Evolutionary conservation across 2,888 invertebrate genomes (phyloP).

Genomic region (Lysandra coridon): DNA sequence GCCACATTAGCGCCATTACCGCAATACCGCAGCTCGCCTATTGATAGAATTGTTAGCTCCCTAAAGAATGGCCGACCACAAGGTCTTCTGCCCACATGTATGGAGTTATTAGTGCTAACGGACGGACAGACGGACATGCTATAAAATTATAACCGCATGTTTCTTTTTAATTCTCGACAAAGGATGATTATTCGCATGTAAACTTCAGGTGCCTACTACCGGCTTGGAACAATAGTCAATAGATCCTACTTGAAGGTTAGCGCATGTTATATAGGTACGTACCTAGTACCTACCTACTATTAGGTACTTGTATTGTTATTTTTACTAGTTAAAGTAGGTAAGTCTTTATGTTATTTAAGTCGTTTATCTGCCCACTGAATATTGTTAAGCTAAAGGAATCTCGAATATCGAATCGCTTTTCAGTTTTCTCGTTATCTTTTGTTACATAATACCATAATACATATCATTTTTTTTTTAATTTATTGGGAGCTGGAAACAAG

Average conservation of each 20-base stretch:
- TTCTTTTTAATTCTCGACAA: slow-evolving; percentile 21
- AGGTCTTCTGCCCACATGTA: slow-evolving; percentile 57
- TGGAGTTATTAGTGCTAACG: slow-evolving; percentile 75
- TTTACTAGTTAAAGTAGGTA: too few relatives aligned
- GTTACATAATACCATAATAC: too few relatives aligned
- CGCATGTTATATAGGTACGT: too few relatives aligned
- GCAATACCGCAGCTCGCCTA: slow-evolving; percentile 67
- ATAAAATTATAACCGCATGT: slow-evolving; percentile 56
- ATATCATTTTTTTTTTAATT: too few relatives aligned
- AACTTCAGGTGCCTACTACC: neutral
- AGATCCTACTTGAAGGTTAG: neutral
- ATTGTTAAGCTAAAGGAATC: too few relatives aligned
- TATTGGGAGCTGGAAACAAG: too few relatives aligned
- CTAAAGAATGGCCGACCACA: slow-evolving; percentile 63
- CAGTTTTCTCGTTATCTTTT: too few relatives aligned
- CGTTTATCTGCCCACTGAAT: too few relatives aligned
- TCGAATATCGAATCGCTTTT: too few relatives aligned
- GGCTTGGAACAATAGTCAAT: slow-evolving; percentile 4
- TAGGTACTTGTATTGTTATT: neutral
- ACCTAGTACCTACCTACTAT: too few relatives aligned
- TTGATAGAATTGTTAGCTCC: slow-evolving; percentile 72
- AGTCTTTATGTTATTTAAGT: too few relatives aligned
- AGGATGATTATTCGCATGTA: slow-evolving; percentile 6
- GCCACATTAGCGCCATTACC: slow-evolving; percentile 54
- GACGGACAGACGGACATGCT: slow-evolving; percentile 53